These are phyloP conservation scores for Crypturellus undulatus DNA, from an alignment of 2,113 vertebrate species.

Conservation along the genomic window DNA sequence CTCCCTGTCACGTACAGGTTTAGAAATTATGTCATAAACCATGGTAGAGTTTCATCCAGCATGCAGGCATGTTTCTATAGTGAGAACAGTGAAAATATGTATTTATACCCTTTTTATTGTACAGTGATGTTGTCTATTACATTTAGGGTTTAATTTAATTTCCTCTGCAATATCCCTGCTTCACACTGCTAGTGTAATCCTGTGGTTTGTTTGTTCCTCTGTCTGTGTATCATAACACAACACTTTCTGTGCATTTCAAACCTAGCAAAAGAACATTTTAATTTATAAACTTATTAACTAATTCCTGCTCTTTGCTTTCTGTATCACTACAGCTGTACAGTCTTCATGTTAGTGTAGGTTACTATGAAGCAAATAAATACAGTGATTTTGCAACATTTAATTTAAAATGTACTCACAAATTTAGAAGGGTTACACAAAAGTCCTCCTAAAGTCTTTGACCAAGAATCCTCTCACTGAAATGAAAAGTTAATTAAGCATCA, in stretches of 20 bases:
- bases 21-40: background rate
- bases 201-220: background rate
- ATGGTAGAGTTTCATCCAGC: no score
- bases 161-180: background rate
- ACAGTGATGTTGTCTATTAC: background rate
- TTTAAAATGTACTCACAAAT: background rate
- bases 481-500: conserved; percentile 4
- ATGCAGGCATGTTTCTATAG: background rate
- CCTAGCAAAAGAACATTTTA: background rate
- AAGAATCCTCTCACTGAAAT: conserved; percentile 9
- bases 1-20: no score
- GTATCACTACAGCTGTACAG: background rate
- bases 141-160: background rate
- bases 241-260: background rate
- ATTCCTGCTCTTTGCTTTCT: background rate
- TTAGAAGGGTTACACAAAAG: background rate
- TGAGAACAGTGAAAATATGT: background rate
- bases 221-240: background rate
- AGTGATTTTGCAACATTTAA: background rate
- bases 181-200: background rate
- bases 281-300: background rate
- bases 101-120: background rate
- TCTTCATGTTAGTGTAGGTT: background rate
- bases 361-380: background rate
- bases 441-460: background rate